Evolutionary conservation across 1,140 invertebrate genomes (phyloP), one percentile per base, ranked within the genome.

Genomic region (Parasteatoda tepidariorum): DNA sequence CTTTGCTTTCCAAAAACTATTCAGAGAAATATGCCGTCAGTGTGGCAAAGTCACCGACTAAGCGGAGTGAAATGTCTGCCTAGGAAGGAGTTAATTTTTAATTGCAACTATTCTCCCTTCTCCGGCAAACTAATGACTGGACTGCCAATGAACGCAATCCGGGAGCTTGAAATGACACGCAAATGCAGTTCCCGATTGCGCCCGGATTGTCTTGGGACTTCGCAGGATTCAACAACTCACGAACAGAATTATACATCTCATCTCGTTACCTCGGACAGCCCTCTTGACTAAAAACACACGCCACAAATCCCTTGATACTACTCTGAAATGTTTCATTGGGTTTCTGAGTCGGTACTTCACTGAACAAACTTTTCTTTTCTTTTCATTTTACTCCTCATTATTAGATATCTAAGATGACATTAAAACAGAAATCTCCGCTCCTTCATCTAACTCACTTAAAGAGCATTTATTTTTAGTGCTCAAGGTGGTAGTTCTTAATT

Each of bases 141-240:
- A 64, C 74, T 64, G 74, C 74, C 74, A 55, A 78, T 78, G 74
- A 78, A 54, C 61, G 38, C 74, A 75, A 61, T 75, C 55, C 71
- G 31, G 71, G 71, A 38, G 55, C 74, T 64, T 61, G 48, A 78
- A 78, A 66, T 78, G 74, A 78, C 74, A 78, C 74, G 74, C 74
- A 78, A 78, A 78, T 78, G 57, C 54, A 78, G 74, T 78, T 78
- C 54, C 74, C 74, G 74, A 78, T 78, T 78, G 74, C 74, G 34
- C 13, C n/a, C 22, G 74, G 38, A 78, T 78, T 75, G 74, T 78
- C 74, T 66, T 66, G 74, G 74, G 74, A 78, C 74, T 64, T 34
- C 24, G 33, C 62, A 33, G 48, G 26, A 75, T 61, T 57, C 71
- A 75, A 55, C 41, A 71, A 75, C 59, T 75, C 57, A 41, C 55